Evolutionary conservation across 1,140 invertebrate species (phyloP), one percentile per base, ranked within the genome.

Genomic region (Pseudobourletiella spinata): DNA sequence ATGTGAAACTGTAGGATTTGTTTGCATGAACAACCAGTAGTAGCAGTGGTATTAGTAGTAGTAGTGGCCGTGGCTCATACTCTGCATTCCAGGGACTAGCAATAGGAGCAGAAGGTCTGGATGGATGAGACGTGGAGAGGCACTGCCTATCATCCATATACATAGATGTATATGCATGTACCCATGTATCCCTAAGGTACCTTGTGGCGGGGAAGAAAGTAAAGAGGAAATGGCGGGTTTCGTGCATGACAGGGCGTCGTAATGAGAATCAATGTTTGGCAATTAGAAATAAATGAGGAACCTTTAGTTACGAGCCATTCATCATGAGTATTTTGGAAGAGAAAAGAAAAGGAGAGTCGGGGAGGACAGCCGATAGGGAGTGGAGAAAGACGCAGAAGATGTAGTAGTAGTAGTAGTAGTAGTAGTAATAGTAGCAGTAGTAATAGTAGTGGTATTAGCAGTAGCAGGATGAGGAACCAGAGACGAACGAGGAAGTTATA

Each of bases 231-330:
- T 55, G 29, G 52, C 52, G 52, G 52, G 52, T 55, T 51, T 51
- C 48, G 20, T 51, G 48, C 22, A 51, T 51, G 48, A 51, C 48
- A 51, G 48, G 48, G 14, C 48, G 24, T 51, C 48, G 6, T 51
- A 51, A 48, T 48, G 48, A 51, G 48, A 51, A 51, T 51, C 48
- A 51, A 51, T 51, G 48, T 51, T 51, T 51, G 48, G 48, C 48
- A 51, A 51, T 51, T 51, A 51, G 48, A 51, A 51, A 51, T 51
- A 51, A 51, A 51, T 51, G 48, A 51, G 48, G 48, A 51, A 51
- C 48, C 48, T 51, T 51, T 51, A 51, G 48, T 51, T 26, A 4
- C 2, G 25, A 51, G 48, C 48, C 48, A 51, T 51, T 51, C 24
- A 51, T 51, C 48, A 51, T 24, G 48, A 26, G 28, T 51, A 26